Evolutionary conservation across 2,113 vertebrate genomes (phyloP), one percentile per base, ranked within the genome.

Genomic region (Zapornia atra): DNA sequence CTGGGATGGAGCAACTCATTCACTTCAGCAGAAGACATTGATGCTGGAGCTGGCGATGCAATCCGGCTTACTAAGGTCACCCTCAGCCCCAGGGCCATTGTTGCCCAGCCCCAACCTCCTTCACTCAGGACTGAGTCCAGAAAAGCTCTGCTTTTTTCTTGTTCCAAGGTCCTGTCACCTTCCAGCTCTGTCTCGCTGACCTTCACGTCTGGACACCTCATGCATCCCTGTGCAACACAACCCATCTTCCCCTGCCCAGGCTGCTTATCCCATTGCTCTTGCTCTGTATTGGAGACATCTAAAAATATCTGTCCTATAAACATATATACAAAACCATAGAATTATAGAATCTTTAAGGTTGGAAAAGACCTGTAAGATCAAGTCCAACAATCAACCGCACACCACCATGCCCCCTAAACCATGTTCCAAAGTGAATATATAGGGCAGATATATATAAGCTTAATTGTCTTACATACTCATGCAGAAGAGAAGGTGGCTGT

Each of bases 151-250:
- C 22, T 53, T 12, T 82, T 57, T 9, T 12, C 12, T 53, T 75
- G 5, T 28, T 50, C 8, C 25, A 38, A 60, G 20, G 22, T 44
- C 17, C 15, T 72, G 12, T 33, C 13, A 33, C 15, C 20, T 50
- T 17, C 54, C 70, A 82, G 75, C 21, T 75, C 24, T 7, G 2
- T 9, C 70, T 54, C 29, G 9, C 17, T 57, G 69, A 34, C 24
- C 26, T 64, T n/a, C 28, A 31, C 36, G 17, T 5, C 3, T 0
- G 0, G 14, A 25, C 56, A 70, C 28, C 40, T 57, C 15, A 19
- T 2, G n/a, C 20, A n/a, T 13, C 25, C 16, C 34, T 29, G 16
- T 13, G 33, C 38, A 51, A 42, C n/a, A 3, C 28, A n/a, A 19
- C 8, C 6, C 76, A 60, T 1, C 19, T 38, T 8, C 13, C 5